phyloP scores from a whole-genome alignment of 2,797 vertebrate genomes.

The Potorous gilbertii region DNA sequence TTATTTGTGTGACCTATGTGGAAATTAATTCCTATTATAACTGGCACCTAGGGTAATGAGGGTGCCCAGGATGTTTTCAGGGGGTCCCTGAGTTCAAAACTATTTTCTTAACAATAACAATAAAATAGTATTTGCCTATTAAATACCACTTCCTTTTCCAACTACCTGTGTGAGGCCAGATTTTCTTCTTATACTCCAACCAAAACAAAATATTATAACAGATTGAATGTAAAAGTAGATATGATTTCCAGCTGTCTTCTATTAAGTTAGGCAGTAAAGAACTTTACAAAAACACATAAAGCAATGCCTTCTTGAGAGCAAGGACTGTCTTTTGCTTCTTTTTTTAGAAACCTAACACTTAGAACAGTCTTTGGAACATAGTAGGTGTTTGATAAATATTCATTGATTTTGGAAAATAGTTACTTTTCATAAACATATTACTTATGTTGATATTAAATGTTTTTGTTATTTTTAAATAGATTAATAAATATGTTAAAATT shows the following conservation, averaged over 20 bases:
- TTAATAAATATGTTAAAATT: background rate
- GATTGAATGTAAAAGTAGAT: background rate
- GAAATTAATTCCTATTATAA: background rate
- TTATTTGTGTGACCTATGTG: background rate
- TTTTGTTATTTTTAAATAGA: background rate
- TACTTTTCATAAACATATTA: background rate
- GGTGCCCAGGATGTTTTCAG: background rate
- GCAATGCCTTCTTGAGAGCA: background rate
- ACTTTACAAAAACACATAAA: background rate
- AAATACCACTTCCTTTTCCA: background rate
- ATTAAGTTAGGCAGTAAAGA: background rate
- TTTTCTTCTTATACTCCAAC: background rate
- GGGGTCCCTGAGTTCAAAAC: background rate
- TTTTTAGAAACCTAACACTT: background rate
- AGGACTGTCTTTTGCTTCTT: background rate
- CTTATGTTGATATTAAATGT: background rate
- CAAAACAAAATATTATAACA: background rate
- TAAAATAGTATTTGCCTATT: background rate
- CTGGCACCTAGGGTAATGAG: background rate
- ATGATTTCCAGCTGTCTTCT: background rate
- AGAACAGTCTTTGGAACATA: background rate
- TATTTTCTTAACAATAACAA: background rate
- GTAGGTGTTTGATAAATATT: background rate
- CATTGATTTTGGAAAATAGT: background rate
- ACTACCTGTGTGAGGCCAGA: background rate